phyloP scores from a whole-genome alignment of 2,797 vertebrate genomes.

The Amniataba percoides region DNA sequence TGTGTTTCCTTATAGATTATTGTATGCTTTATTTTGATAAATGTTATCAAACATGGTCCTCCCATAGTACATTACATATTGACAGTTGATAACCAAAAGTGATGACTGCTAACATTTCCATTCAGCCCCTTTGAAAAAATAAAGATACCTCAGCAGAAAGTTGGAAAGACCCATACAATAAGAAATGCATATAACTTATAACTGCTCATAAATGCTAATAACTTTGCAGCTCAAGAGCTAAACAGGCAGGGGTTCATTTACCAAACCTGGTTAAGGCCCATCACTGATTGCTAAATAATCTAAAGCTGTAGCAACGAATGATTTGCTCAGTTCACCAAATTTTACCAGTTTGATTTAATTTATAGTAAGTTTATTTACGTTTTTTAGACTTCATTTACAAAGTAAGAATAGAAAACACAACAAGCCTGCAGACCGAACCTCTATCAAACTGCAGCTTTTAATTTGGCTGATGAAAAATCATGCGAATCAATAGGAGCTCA shows the following conservation, averaged over 20 bases:
- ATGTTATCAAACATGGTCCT: too few relatives aligned
- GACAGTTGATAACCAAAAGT: too few relatives aligned
- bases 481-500: conserved; percentile 75
- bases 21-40: too few relatives aligned
- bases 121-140: neutral
- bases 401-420: conserved; percentile 41
- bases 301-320: neutral
- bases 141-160: neutral
- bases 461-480: conserved; percentile 81
- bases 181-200: neutral
- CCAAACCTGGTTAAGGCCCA: neutral
- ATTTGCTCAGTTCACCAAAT: neutral
- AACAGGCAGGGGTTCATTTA: neutral
- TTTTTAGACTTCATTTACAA: conserved; percentile 55
- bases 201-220: neutral
- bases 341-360: neutral
- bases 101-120: too few relatives aligned
- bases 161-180: neutral
- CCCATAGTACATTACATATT: too few relatives aligned
- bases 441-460: conserved; percentile 72
- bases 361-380: too few relatives aligned
- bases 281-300: neutral
- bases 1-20: too few relatives aligned
- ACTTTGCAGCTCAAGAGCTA: neutral
- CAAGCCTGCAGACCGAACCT: conserved; percentile 38